phyloP scores from a whole-genome alignment of 2,888 invertebrate species.

The Dasypogon diadema region DNA sequence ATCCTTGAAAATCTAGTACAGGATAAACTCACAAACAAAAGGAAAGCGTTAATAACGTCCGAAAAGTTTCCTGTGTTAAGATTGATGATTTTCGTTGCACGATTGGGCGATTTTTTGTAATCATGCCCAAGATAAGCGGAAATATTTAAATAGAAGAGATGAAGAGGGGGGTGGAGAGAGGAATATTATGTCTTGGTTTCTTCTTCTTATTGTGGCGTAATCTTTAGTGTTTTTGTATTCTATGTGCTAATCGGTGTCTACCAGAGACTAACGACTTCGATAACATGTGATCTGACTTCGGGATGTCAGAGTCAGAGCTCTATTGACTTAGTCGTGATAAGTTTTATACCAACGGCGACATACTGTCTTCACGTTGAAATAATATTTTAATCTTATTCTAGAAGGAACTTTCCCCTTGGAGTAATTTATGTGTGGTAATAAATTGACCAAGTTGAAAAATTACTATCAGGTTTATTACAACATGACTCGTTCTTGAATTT shows the following conservation, averaged over 20 bases:
- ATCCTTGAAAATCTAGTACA: constrained; percentile 36
- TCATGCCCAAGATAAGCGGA: background rate
- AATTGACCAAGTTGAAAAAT: background rate
- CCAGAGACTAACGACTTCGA: background rate
- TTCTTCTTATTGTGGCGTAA: background rate
- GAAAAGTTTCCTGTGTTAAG: background rate
- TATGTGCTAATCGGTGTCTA: background rate
- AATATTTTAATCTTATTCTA: background rate
- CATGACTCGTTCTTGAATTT: too few relatives aligned
- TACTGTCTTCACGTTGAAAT: background rate
- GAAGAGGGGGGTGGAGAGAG: too few relatives aligned
- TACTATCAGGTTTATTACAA: background rate
- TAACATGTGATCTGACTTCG: background rate
- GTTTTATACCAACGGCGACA: background rate
- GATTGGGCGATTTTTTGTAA: background rate
- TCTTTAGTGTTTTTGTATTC: background rate
- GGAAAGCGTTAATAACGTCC: constrained; percentile 36
- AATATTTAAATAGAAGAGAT: background rate
- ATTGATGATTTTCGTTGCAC: background rate
- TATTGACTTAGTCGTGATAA: background rate
- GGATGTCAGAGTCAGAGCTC: background rate
- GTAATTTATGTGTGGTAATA: background rate
- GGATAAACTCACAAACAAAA: constrained; percentile 4
- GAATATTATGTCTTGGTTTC: background rate
- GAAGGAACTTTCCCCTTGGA: background rate